Evolutionary conservation across 2,888 invertebrate genomes (phyloP).

Genomic region (Acronicta alni): DNA sequence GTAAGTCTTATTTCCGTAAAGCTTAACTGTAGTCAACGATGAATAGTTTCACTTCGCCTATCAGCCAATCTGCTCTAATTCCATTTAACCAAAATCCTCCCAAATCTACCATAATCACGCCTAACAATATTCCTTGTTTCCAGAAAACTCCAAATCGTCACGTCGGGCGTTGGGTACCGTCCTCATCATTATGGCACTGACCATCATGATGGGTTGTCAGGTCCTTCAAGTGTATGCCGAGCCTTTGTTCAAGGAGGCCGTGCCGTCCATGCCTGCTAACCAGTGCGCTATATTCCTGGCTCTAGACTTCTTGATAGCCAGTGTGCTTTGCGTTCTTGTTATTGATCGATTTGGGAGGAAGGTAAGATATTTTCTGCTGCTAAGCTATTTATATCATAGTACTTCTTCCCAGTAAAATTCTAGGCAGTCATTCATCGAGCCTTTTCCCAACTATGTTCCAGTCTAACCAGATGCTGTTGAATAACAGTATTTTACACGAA

Average conservation of each 20-base stretch:
- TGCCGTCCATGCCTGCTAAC: conserved; percentile 78
- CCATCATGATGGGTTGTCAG: conserved; percentile 79
- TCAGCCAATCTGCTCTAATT: too few species aligned
- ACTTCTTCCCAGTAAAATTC: too few species aligned
- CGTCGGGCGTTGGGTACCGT: conserved; percentile 62
- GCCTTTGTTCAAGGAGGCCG: conserved; percentile 78
- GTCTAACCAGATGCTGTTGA: too few species aligned
- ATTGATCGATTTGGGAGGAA: conserved; percentile 79
- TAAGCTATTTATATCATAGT: too few species aligned
- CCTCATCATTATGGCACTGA: conserved; percentile 69
- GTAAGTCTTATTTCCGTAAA: too few species aligned
- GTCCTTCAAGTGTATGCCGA: conserved; percentile 83
- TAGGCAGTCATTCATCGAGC: too few species aligned
- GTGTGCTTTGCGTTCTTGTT: conserved; percentile 67
- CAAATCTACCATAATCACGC: too few species aligned
- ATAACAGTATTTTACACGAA: too few species aligned
- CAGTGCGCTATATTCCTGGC: conserved; percentile 79
- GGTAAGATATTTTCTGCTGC: conserved; percentile 66
- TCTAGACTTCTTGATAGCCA: conserved; percentile 71
- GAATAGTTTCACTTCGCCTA: too few species aligned
- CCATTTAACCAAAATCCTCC: background rate
- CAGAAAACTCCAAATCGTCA: conserved; percentile 73
- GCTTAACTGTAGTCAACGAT: too few species aligned
- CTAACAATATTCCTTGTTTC: conserved; percentile 19
- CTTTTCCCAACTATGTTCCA: too few species aligned